Evolutionary conservation across 2,113 vertebrate genomes (phyloP).

Genomic region (Xenus cinereus): DNA sequence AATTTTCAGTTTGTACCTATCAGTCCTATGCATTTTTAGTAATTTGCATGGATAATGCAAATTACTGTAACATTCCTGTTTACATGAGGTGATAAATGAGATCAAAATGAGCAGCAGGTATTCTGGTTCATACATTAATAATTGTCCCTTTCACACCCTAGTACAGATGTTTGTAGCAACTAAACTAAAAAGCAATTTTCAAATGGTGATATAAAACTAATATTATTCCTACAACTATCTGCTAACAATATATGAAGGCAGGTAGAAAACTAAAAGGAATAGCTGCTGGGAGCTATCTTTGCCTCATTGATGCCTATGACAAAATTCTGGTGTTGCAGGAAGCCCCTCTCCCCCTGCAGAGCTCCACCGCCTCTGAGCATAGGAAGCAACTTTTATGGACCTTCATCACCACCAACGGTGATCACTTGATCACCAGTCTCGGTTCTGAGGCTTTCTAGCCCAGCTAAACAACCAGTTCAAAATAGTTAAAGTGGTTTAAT

Average conservation of each 20-base stretch:
- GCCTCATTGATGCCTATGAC: background rate
- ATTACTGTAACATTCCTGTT: background rate
- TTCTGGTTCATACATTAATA: background rate
- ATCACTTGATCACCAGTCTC: too few species aligned
- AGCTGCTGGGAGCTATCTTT: background rate
- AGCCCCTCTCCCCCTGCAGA: rapidly evolving
- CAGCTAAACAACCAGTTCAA: background rate
- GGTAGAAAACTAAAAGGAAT: background rate
- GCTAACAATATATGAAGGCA: background rate
- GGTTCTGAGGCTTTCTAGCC: background rate
- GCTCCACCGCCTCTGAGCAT: background rate
- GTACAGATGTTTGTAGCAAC: background rate
- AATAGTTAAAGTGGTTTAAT: background rate
- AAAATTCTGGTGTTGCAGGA: background rate
- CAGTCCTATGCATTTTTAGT: background rate
- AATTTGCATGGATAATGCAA: background rate
- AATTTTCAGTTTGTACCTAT: background rate
- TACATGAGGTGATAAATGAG: background rate
- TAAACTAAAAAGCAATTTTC: background rate
- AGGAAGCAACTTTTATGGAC: background rate
- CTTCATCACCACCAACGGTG: background rate
- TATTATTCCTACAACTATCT: background rate
- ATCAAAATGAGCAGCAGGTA: background rate
- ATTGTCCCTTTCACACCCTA: background rate
- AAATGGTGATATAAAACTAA: background rate